phyloP scores from a whole-genome alignment of 1,140 invertebrate species.

The Drosophila tropicalis region DNA sequence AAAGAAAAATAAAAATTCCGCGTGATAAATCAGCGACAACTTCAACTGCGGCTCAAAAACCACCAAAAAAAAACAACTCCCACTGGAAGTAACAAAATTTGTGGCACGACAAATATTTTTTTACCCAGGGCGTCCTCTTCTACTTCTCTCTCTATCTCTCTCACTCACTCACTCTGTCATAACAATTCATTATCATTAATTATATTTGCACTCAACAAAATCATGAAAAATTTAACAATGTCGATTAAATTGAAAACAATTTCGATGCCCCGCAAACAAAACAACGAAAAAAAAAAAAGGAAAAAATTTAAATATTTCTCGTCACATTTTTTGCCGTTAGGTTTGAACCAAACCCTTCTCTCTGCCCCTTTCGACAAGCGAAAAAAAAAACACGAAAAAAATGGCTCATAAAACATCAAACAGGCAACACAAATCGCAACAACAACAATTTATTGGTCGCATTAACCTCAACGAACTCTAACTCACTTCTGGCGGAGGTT shows the following conservation, averaged over 20 bases:
- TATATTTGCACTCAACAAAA: constrained; percentile 70
- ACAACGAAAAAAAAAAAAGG: no score
- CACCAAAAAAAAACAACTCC: constrained; percentile 33
- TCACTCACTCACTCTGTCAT: constrained; percentile 36
- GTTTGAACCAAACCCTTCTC: constrained; percentile 4
- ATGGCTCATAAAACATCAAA: constrained; percentile 70
- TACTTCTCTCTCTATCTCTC: constrained; percentile 21
- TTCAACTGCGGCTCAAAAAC: constrained; percentile 17
- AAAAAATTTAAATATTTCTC: constrained; percentile 68
- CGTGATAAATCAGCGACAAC: constrained; percentile 64
- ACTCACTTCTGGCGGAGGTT: constrained; percentile 56
- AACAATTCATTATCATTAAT: constrained; percentile 82
- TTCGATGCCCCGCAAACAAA: constrained; percentile 35
- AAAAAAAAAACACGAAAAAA: no score
- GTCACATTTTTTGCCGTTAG: constrained; percentile 56
- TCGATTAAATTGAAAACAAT: constrained; percentile 79
- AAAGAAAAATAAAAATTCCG: background rate
- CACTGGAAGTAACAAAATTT: constrained; percentile 27
- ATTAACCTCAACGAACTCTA: constrained; percentile 75
- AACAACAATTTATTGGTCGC: constrained; percentile 74
- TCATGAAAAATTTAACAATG: constrained; percentile 72
- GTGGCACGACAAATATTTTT: constrained; percentile 60
- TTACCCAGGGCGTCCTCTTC: constrained; percentile 45
- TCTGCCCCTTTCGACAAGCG: background rate
- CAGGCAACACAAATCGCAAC: constrained; percentile 62